Evolutionary conservation across 2,888 invertebrate genomes (phyloP).

Genomic region (Thumatha senex): DNA sequence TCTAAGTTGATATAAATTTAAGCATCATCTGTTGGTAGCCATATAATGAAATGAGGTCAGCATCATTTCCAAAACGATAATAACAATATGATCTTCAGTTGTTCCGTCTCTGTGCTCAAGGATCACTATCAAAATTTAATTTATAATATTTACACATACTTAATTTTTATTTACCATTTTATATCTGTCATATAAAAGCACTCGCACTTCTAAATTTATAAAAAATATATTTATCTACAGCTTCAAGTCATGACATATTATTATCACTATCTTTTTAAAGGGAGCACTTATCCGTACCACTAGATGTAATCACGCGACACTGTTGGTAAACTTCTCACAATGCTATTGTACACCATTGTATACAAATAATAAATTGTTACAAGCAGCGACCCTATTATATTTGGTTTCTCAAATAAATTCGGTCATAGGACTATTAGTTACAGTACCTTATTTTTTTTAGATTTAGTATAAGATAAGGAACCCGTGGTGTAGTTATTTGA

Average conservation of each 20-base stretch:
- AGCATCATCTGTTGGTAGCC: too few species aligned
- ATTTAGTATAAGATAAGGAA: slow-evolving; percentile 24
- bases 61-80: too few species aligned
- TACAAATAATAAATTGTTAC: slow-evolving; percentile 45
- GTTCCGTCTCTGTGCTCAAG: too few species aligned
- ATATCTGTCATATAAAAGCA: too few species aligned
- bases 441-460: slow-evolving; percentile 41
- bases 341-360: slow-evolving; percentile 57
- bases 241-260: slow-evolving; percentile 36
- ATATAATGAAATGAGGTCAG: too few species aligned
- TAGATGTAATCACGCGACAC: slow-evolving; percentile 74
- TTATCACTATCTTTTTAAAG: slow-evolving; percentile 36
- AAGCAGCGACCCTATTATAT: slow-evolving; percentile 41
- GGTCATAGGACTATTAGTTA: slow-evolving; percentile 58
- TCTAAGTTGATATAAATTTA: too few species aligned
- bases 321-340: slow-evolving; percentile 80
- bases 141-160: too few species aligned
- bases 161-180: too few species aligned
- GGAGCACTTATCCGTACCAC: slow-evolving; percentile 67
- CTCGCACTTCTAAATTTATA: slow-evolving; percentile 18
- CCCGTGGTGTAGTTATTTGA: slow-evolving; percentile 8
- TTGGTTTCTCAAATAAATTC: slow-evolving; percentile 62
- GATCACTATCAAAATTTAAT: too few species aligned
- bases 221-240: slow-evolving; percentile 23
- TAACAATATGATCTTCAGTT: too few species aligned